Percentiles rank a stretch among this genome's conserved stretches.
Evolutionary conservation across 2,113 vertebrate genomes (phyloP).

Genomic region (Trinectes maculatus): DNA sequence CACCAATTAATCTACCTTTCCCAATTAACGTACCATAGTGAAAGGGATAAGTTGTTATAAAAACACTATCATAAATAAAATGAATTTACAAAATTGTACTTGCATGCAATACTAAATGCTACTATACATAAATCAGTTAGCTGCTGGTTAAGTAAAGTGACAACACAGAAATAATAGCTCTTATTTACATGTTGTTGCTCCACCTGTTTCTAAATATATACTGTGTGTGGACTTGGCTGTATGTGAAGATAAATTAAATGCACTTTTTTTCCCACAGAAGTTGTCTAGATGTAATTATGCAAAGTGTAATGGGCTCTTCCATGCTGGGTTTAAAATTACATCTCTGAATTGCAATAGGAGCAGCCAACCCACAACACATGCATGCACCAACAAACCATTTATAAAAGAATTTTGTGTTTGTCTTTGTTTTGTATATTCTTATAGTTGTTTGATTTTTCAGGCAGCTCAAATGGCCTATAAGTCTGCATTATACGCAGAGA

Average conservation of each 20-base stretch:
- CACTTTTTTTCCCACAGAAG: neutral
- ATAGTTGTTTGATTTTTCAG: neutral
- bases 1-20: no score
- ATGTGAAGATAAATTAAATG: neutral
- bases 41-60: no score
- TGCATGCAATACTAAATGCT: no score
- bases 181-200: neutral
- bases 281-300: conserved; percentile 1
- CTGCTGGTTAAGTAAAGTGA: neutral
- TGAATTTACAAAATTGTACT: no score
- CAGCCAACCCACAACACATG: neutral
- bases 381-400: neutral
- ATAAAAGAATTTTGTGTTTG: neutral
- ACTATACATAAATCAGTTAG: no score
- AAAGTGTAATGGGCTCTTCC: conserved; percentile 12
- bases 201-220: neutral
- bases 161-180: neutral
- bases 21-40: no score
- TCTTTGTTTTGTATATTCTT: neutral
- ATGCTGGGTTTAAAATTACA: conserved; percentile 5
- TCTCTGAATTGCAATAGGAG: neutral
- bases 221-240: neutral
- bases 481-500: neutral
- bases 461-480: neutral
- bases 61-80: no score